These are phyloP conservation scores for Unio delphinus DNA, from an alignment of 2,888 invertebrate genomes.

Conservation along the genomic window DNA sequence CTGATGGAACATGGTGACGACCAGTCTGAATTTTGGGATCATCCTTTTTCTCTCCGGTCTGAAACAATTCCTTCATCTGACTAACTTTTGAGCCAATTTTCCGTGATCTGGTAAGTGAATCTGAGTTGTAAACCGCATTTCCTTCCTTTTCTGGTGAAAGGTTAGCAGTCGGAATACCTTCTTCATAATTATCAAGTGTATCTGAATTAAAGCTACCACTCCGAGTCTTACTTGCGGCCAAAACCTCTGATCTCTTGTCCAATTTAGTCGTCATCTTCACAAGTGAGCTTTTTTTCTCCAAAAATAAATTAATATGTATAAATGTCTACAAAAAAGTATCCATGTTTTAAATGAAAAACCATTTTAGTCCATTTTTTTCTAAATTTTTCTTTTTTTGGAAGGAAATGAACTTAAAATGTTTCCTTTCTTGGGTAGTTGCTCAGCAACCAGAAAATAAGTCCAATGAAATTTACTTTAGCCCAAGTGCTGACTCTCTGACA, in stretches of 20 bases:
- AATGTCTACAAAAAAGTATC: no score
- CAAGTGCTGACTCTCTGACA: no score
- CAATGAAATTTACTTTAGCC: no score
- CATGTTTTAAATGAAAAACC: no score
- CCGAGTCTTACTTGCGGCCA: constrained; percentile 45
- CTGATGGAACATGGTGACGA: background rate
- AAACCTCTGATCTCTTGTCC: constrained; percentile 33
- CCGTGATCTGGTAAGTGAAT: constrained; percentile 11
- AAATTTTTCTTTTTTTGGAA: no score
- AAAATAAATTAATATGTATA: no score
- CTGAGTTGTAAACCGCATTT: constrained; percentile 14
- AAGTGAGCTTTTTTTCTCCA: no score
- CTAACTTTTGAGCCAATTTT: constrained; percentile 31
- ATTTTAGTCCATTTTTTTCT: no score
- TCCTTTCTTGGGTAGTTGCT: no score
- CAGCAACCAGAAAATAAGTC: no score
- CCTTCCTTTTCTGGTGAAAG: constrained; percentile 13
- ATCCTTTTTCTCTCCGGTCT: constrained; percentile 27
- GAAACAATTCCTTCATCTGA: constrained; percentile 63
- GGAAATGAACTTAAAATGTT: no score
- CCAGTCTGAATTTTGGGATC: constrained; percentile 25
- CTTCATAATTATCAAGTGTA: constrained; percentile 13
- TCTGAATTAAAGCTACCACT: constrained; percentile 44
- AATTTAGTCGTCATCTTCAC: constrained; percentile 2
- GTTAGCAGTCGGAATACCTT: constrained; percentile 17